phyloP scores from a whole-genome alignment of 2,113 vertebrate species.

The Nibea albiflora region DNA sequence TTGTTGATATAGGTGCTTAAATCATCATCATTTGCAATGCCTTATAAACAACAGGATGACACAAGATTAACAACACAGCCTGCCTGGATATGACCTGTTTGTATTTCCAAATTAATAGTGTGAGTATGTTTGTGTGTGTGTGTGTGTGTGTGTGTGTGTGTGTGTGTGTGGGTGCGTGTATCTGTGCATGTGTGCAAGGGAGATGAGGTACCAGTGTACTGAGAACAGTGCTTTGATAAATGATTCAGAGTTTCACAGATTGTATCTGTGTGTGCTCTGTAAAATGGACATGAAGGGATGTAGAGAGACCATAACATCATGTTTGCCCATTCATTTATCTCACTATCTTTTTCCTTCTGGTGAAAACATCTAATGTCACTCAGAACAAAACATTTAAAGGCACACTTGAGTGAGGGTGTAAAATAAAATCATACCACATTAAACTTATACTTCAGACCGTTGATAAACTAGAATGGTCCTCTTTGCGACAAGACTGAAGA shows the following conservation, averaged over 20 bases:
- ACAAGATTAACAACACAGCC: constrained; percentile 37
- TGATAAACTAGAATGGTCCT: background rate
- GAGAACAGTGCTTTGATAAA: constrained; percentile 27
- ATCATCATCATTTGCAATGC: constrained; percentile 36
- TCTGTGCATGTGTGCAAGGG: background rate
- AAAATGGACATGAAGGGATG: constrained; percentile 3
- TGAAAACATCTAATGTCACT: background rate
- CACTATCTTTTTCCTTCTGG: background rate
- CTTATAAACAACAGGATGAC: constrained; percentile 46
- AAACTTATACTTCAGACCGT: background rate
- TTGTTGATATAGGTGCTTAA: constrained; percentile 41
- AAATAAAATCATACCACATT: background rate
- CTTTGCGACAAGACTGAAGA: background rate
- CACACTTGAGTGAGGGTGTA: background rate
- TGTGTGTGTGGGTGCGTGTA: background rate
- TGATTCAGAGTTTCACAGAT: constrained; percentile 34
- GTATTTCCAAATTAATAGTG: constrained; percentile 21
- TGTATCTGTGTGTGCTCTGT: constrained; percentile 28
- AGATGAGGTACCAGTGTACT: constrained; percentile 9
- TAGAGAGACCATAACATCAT: background rate
- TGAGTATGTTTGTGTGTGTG: background rate
- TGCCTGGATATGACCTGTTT: constrained; percentile 38
- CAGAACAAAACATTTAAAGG: background rate
- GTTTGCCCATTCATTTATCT: background rate
- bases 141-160: background rate